Percentiles rank a stretch among this genome's conserved stretches.
Conservation (phyloP, 2,888 invertebrate genomes). For the Lycia hirtaria region DNA sequence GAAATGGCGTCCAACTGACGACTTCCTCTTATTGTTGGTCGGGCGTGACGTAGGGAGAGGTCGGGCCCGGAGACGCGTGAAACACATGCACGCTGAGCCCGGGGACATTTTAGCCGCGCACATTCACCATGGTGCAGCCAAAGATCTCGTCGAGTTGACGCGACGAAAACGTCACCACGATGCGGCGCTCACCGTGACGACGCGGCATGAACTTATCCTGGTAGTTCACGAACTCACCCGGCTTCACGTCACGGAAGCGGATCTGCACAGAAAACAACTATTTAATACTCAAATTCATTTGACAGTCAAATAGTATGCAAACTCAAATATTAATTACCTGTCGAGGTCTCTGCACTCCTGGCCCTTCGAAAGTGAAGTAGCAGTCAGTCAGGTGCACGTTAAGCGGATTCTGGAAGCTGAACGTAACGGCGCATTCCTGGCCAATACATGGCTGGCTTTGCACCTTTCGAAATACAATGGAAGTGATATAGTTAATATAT, state of each 20-base stretch:
- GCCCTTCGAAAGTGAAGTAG: slow-evolving; percentile 89
- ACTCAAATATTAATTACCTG: slow-evolving; percentile 59
- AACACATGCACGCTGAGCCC: slow-evolving; percentile 72
- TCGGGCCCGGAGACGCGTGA: slow-evolving; percentile 72
- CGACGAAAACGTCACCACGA: slow-evolving; percentile 88
- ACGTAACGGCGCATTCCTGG: slow-evolving; percentile 82
- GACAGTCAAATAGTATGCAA: neutral
- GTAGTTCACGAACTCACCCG: slow-evolving; percentile 87
- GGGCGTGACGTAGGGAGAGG: slow-evolving; percentile 66
- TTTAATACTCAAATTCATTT: neutral
- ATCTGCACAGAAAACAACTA: slow-evolving; percentile 57
- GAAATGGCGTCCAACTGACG: slow-evolving; percentile 67
- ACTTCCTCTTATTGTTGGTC: slow-evolving; percentile 76
- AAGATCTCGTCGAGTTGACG: slow-evolving; percentile 87
- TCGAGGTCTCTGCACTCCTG: slow-evolving; percentile 87
- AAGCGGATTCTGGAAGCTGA: slow-evolving; percentile 89
- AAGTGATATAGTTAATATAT: neutral
- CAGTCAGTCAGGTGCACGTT: slow-evolving; percentile 87
- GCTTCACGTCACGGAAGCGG: slow-evolving; percentile 86
- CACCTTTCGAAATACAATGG: slow-evolving; percentile 57
- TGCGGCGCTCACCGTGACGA: slow-evolving; percentile 85
- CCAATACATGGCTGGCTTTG: slow-evolving; percentile 81
- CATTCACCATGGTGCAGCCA: slow-evolving; percentile 84
- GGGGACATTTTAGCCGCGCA: slow-evolving; percentile 81
- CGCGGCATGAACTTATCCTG: slow-evolving; percentile 86